phyloP scores from a whole-genome alignment of 2,113 vertebrate genomes.

The Chloebia gouldiae region DNA sequence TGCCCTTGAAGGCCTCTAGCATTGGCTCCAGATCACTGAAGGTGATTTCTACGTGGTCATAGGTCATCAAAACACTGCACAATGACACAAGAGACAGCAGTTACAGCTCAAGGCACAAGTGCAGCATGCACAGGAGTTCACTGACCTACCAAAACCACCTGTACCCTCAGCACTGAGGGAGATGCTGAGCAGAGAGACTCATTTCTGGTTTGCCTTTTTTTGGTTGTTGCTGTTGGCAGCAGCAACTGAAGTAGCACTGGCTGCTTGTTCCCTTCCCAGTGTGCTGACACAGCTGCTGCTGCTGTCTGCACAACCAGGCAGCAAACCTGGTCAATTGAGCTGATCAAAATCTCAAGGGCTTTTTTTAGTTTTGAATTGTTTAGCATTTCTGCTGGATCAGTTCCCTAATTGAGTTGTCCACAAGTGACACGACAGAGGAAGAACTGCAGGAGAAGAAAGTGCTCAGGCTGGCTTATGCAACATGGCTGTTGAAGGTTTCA shows the following conservation, averaged over 20 bases:
- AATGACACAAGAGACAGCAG: not conserved
- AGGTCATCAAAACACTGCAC: conserved; percentile 84
- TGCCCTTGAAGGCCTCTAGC: conserved; percentile 91
- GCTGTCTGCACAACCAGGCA: not conserved
- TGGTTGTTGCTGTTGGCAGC: not conserved
- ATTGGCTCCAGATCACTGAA: conserved; percentile 86
- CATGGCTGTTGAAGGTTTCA: not conserved
- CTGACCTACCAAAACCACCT: not conserved
- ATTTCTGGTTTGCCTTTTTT: not conserved
- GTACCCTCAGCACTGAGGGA: not conserved
- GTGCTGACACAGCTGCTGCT: not conserved
- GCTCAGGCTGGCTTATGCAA: not conserved
- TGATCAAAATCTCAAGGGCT: not conserved
- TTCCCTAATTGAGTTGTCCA: not conserved
- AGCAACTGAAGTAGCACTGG: not conserved
- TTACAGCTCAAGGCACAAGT: not conserved
- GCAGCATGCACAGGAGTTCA: accelerated
- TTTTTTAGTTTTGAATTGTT: not conserved
- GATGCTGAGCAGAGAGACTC: not conserved
- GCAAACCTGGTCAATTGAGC: not conserved
- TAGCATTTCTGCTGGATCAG: not conserved
- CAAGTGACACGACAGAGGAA: not conserved
- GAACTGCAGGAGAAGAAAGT: not conserved
- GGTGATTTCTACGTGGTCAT: conserved; percentile 90
- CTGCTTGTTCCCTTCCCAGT: not conserved